Base-by-base conservation (phyloP, 2,113 vertebrate genomes). In the Clupea harengus region DNA sequence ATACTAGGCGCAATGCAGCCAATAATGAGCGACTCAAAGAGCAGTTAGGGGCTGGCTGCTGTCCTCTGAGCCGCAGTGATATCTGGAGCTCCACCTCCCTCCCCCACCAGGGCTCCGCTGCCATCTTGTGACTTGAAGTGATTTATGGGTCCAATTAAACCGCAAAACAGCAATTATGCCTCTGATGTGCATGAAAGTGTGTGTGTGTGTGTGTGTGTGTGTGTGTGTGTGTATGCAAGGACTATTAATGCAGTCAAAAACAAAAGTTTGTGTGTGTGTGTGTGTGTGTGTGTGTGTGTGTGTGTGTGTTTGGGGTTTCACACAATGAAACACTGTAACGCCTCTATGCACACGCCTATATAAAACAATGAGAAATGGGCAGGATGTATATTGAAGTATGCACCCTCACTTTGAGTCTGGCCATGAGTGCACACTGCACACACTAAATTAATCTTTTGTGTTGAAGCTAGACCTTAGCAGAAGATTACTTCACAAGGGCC, bases 141-240 rank as follows among this genome's bases (percentile, higher is more conserved):
- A 87, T 87, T 87, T 89, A 89, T 87, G 85, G 45, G 44, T 54
- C 82, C 52, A 89, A 83, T 85, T 87, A 85, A 80, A 78, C 46
- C 9, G 60, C 80, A 64, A 78, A 54, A 87, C 49, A 57, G 88
- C 86, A 87, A 87, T 83, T 81, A 83, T 72, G 78, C 72, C 81
- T 80, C 49, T 82, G 81, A 25, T 54, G 28, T 80, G 64, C 25
- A 22, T 82, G 39, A 28, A 20, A 81, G n/a, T 81, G 54, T 60
- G 54, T 60, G 54, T 57, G 18, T 57, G 54, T 54, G 49, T 50
- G 9, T 50, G 52, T 60, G 13, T 83, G 18, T 83, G 50, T 18
- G 82, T 64, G 54, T 44, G 9, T 83, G 28, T 60, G 10, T 82
- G 81, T 47, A 11, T 52, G 13, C 11, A 15, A 0, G 17, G 4